Conservation (phyloP, 2,113 vertebrate species). For the Delphinapterus leucas region DNA sequence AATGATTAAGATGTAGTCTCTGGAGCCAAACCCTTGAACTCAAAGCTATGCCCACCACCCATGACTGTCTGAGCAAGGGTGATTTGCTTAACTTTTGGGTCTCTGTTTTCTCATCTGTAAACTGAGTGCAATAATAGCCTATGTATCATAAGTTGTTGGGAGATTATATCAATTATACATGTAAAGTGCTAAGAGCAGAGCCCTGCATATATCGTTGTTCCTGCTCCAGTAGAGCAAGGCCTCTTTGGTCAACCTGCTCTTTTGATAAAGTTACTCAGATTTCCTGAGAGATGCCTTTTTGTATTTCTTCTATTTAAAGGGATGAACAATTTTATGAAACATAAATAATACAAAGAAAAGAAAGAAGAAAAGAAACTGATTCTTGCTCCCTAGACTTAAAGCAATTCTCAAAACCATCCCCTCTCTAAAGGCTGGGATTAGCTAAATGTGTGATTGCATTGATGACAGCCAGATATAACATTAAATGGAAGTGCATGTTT, state of each 20-base stretch:
- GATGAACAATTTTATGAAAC: neutral
- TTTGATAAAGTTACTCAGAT: neutral
- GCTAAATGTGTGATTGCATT: neutral
- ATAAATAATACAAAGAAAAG: neutral
- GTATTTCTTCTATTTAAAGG: neutral
- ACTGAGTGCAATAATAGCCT: neutral
- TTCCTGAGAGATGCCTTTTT: neutral
- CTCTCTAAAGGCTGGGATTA: neutral
- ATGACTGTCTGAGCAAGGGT: neutral
- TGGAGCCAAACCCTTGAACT: neutral
- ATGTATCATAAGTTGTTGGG: neutral
- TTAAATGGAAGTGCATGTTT: neutral
- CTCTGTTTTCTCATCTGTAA: neutral
- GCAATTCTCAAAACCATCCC: neutral
- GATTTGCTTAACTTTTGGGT: neutral
- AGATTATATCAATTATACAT: neutral
- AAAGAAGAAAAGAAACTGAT: neutral
- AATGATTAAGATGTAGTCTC: neutral
- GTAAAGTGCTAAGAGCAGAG: neutral
- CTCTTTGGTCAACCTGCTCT: neutral
- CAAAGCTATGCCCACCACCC: neutral
- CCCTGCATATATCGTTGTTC: fast-evolving
- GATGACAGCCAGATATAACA: neutral
- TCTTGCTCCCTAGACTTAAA: neutral
- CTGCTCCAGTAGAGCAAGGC: neutral